These are phyloP conservation scores for Sebastes itinus DNA, from an alignment of 2,797 vertebrate species.

Conservation along the genomic window DNA sequence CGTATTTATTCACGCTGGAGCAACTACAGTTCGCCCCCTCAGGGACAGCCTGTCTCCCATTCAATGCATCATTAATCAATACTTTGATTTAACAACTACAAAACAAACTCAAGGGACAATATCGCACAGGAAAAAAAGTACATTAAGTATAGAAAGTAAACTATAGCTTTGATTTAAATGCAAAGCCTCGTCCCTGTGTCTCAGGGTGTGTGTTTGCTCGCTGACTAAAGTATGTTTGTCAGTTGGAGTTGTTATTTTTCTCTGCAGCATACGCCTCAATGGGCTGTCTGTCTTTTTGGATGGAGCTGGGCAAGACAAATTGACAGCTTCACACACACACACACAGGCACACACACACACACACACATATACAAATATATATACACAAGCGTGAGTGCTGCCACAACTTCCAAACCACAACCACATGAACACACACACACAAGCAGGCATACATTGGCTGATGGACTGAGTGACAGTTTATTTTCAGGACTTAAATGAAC, in stretches of 20 bases:
- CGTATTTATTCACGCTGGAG: conserved; percentile 30
- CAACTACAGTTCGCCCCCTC: conserved; percentile 2
- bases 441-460: conserved; percentile 37
- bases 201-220: conserved; percentile 54
- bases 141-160: conserved; percentile 49
- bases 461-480: conserved; percentile 76
- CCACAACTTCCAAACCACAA: conserved; percentile 16
- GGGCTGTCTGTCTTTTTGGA: conserved; percentile 78
- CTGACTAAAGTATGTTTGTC: conserved; percentile 81
- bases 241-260: conserved; percentile 79
- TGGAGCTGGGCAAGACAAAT: conserved; percentile 75
- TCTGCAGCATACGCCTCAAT: conserved; percentile 76
- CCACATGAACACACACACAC: conserved; percentile 25
- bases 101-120: conserved; percentile 46
- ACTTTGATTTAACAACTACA: conserved; percentile 48
- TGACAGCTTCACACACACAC: conserved; percentile 67
- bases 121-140: conserved; percentile 43
- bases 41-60: conserved; percentile 42
- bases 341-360: not conserved
- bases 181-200: conserved; percentile 52
- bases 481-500: conserved; percentile 72
- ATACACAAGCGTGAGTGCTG: conserved; percentile 5
- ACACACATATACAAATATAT: conserved; percentile 17
- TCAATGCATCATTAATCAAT: conserved; percentile 56
- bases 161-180: conserved; percentile 68